Evolutionary conservation across 2,797 vertebrate genomes (phyloP).

Genomic region (Ataeniobius toweri): DNA sequence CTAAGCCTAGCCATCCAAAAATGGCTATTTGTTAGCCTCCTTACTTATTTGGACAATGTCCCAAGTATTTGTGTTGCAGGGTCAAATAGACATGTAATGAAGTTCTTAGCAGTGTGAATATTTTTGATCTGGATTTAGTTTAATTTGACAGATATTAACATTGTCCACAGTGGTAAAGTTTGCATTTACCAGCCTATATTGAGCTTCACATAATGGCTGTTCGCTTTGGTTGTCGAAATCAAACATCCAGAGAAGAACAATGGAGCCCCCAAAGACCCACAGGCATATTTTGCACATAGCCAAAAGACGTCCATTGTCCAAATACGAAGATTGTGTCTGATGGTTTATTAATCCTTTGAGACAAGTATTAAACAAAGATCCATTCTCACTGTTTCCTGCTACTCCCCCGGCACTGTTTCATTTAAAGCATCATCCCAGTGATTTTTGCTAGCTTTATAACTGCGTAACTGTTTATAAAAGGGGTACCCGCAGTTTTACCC

Average conservation of each 20-base stretch:
- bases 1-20: neutral
- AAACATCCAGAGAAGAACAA: neutral
- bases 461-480: neutral
- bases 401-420: neutral
- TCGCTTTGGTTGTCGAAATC: neutral
- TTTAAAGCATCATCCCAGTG: neutral
- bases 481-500: too few species aligned
- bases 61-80: neutral
- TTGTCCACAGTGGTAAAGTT: neutral
- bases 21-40: neutral
- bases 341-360: neutral
- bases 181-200: neutral
- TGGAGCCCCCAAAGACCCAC: neutral
- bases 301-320: neutral
- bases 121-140: conserved; percentile 29
- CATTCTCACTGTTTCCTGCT: neutral
- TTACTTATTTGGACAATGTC: neutral
- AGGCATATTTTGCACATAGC: neutral
- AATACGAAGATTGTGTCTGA: neutral
- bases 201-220: neutral
- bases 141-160: neutral
- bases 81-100: conserved; percentile 11
- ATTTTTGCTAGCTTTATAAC: neutral
- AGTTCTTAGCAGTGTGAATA: conserved; percentile 26
- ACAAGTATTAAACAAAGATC: neutral